These are phyloP conservation scores for Pseudomugil gertrudae DNA, from an alignment of 2,797 vertebrate species.

Conservation along the genomic window DNA sequence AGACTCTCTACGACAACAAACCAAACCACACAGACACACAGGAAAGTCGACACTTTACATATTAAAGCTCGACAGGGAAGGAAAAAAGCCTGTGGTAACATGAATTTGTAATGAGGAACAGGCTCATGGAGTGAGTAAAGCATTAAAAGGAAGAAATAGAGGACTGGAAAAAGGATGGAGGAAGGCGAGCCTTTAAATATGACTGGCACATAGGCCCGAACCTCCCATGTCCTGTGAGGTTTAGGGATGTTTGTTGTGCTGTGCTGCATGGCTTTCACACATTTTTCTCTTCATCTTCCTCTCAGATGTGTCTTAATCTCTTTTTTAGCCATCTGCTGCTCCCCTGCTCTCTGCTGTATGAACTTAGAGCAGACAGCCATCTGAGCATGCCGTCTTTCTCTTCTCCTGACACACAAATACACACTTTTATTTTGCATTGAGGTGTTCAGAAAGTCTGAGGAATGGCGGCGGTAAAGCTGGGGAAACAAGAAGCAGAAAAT, in stretches of 20 bases:
- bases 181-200: slow-evolving; percentile 64
- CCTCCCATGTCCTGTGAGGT: slow-evolving; percentile 63
- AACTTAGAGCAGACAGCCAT: slow-evolving; percentile 47
- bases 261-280: slow-evolving; percentile 47
- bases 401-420: slow-evolving; percentile 23
- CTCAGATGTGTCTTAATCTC: slow-evolving; percentile 65
- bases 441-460: slow-evolving; percentile 7
- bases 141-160: slow-evolving; percentile 42
- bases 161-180: slow-evolving; percentile 43
- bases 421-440: slow-evolving; percentile 20
- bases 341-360: slow-evolving; percentile 26
- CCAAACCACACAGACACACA: slow-evolving; percentile 71
- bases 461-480: slow-evolving; percentile 6
- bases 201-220: slow-evolving; percentile 56
- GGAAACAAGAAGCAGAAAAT: neutral
- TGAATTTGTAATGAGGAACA: slow-evolving; percentile 77
- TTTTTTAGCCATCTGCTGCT: slow-evolving; percentile 63
- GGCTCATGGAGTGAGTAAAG: slow-evolving; percentile 42
- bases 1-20: slow-evolving; percentile 76
- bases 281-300: slow-evolving; percentile 48
- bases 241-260: slow-evolving; percentile 61
- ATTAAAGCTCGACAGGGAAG: slow-evolving; percentile 67
- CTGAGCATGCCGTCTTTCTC: slow-evolving; percentile 24
- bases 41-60: slow-evolving; percentile 76
- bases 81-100: slow-evolving; percentile 70